These are phyloP conservation scores for Andrena fulva DNA, from an alignment of 2,888 invertebrate genomes.

Conservation along the genomic window DNA sequence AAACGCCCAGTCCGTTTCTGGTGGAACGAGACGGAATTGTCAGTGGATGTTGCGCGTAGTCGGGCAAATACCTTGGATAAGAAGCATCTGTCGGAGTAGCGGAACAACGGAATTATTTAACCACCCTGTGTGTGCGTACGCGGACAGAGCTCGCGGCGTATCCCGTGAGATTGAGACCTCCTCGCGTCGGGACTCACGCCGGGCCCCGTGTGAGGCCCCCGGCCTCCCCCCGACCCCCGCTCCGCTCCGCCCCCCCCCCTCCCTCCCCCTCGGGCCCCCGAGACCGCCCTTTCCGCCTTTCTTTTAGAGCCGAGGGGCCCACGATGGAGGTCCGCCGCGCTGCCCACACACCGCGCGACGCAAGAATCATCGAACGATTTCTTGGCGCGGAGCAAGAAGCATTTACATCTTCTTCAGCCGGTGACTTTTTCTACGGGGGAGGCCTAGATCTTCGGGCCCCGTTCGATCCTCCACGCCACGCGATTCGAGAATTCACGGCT, in stretches of 20 bases:
- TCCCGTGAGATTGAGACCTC: slow-evolving; percentile 81
- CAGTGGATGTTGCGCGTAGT: neutral
- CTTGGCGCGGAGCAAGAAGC: slow-evolving; percentile 61
- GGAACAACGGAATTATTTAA: slow-evolving; percentile 52
- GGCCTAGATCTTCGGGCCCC: neutral
- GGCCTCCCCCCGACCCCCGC: slow-evolving; percentile 45
- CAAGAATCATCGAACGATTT: slow-evolving; percentile 69
- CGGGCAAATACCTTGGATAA: neutral
- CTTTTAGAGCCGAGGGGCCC: slow-evolving; percentile 67
- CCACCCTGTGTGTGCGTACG: slow-evolving; percentile 64
- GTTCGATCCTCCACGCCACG: neutral
- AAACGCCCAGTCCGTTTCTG: neutral
- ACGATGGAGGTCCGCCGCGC: slow-evolving; percentile 73
- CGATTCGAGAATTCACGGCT: slow-evolving; percentile 9
- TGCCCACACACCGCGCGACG: slow-evolving; percentile 77
- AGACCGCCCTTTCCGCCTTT: slow-evolving; percentile 65
- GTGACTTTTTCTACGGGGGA: slow-evolving; percentile 33
- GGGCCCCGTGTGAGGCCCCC: slow-evolving; percentile 76
- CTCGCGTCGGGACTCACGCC: slow-evolving; percentile 80
- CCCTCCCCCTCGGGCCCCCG: slow-evolving; percentile 37
- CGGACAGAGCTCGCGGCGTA: slow-evolving; percentile 70
- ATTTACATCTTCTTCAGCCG: slow-evolving; percentile 59
- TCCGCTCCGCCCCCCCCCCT: slow-evolving; percentile 12
- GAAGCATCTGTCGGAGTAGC: neutral
- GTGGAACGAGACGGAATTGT: slow-evolving; percentile 4